phyloP scores from a whole-genome alignment of 2,113 vertebrate genomes.

The Scalopus aquaticus region DNA sequence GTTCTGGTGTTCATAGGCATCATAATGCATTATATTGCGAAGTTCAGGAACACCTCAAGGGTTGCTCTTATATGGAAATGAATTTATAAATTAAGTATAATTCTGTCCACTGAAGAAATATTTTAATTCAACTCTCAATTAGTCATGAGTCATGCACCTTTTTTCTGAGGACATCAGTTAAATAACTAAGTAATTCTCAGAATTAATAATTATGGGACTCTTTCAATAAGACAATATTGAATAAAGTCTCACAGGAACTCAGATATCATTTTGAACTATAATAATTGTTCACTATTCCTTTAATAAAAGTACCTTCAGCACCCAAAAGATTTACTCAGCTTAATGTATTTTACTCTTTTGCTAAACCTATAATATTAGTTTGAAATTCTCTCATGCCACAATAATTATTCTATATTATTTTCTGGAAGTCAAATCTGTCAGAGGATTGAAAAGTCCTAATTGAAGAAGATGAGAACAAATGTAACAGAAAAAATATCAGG shows the following conservation, averaged over 20 bases:
- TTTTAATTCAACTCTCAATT: constrained; percentile 44
- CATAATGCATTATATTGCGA: constrained; percentile 9
- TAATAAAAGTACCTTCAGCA: constrained; percentile 21
- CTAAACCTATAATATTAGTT: neutral
- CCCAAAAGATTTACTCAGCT: neutral
- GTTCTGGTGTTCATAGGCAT: neutral
- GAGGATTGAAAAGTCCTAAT: neutral
- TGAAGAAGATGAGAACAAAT: neutral
- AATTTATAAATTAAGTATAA: constrained; percentile 47
- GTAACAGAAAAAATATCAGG: neutral
- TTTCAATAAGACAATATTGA: constrained; percentile 41
- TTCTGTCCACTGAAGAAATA: constrained; percentile 40
- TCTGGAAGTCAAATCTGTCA: neutral
- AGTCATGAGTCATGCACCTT: constrained; percentile 22
- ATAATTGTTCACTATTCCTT: neutral
- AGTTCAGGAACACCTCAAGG: constrained; percentile 13
- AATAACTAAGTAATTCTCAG: constrained; percentile 28
- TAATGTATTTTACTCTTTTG: neutral
- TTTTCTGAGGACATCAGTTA: constrained; percentile 25
- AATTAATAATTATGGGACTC: neutral
- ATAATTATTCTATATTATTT: constrained; percentile 46
- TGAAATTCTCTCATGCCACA: neutral
- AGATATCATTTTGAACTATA: constrained; percentile 37
- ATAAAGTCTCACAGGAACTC: neutral
- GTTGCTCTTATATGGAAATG: constrained; percentile 16